These are phyloP conservation scores for Agrochola lychnidis DNA, from an alignment of 2,888 invertebrate genomes.

Conservation along the genomic window DNA sequence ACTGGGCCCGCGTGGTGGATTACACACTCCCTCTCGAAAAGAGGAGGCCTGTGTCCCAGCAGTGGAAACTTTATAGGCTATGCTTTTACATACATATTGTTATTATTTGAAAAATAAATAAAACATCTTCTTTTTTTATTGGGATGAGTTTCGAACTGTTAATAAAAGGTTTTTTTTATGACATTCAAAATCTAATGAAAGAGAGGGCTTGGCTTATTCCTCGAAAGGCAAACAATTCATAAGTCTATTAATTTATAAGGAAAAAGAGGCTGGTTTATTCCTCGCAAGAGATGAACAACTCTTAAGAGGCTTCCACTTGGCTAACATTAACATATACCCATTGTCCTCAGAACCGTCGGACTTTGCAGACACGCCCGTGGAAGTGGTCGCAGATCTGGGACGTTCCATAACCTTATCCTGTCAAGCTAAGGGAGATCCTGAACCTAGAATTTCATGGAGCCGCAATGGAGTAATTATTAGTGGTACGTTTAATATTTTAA, in stretches of 20 bases:
- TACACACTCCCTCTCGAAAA: no score
- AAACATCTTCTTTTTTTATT: neutral
- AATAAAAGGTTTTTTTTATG: neutral
- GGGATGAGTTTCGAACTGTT: neutral
- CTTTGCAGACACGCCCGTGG: slow-evolving; percentile 77
- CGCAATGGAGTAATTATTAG: slow-evolving; percentile 74
- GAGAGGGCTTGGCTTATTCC: neutral
- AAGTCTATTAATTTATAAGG: neutral
- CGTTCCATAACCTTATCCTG: slow-evolving; percentile 83
- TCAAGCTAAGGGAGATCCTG: slow-evolving; percentile 82
- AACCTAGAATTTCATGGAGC: slow-evolving; percentile 80
- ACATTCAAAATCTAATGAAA: neutral
- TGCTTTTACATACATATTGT: no score
- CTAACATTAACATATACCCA: neutral
- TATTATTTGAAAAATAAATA: no score
- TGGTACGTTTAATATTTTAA: slow-evolving; percentile 67
- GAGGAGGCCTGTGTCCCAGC: no score
- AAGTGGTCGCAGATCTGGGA: slow-evolving; percentile 77
- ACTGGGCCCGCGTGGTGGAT: no score
- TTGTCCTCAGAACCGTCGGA: slow-evolving; percentile 76
- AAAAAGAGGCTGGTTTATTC: neutral
- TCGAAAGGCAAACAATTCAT: neutral
- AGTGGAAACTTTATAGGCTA: no score
- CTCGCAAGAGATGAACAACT: neutral
- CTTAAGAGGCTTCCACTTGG: neutral